Base-by-base conservation (phyloP, 1,140 invertebrate species). In the Sweltsa coloradensis region DNA sequence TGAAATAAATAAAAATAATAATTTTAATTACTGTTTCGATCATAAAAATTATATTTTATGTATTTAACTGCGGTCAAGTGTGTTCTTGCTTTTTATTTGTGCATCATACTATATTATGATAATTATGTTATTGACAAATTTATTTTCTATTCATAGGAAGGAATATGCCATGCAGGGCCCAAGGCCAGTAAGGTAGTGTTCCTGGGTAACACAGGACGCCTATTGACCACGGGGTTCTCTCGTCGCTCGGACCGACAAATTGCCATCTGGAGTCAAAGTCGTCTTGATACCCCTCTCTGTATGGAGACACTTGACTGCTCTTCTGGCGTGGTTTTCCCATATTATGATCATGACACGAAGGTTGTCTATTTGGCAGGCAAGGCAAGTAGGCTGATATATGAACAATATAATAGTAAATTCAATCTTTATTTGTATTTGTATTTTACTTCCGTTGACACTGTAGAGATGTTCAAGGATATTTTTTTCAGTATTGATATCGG, bases 131-230 rank as follows among this genome's bases (percentile, higher is more conserved):
- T 14, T 31, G 9, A 31, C n/a, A 31, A 31, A 23, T 34, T 53
- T 46, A 46, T 62, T 59, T 60, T 61, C 29, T 37, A 3, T 29
- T 9, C 23, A 13, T 61, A 89, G 84, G 82, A 90, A 69, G 85
- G 85, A 11, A 56, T 75, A 3, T 90, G 89, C 55, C 91, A 95
- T 64, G 71, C 77, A 25, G 89, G 91, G 21, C 81, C 88, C 0
- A 90, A 93, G 61, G 82, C 83, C 2, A 83, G 81, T 41, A 93
- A 95, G 68, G 89, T 86, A n/a, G 81, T 86, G 7, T 95, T 90
- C 66, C 68, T 94, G 7, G 83, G 86, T 31, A 73, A 78, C 50
- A 76, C 75, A 5, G 83, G 79, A 5, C 69, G 78, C 25, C 68
- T 96, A 16, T 68, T 94, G 39, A 92, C 89, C 0, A 91, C 89